Evolutionary conservation across 1,140 invertebrate genomes (phyloP).

Genomic region (Megathymus violae): DNA sequence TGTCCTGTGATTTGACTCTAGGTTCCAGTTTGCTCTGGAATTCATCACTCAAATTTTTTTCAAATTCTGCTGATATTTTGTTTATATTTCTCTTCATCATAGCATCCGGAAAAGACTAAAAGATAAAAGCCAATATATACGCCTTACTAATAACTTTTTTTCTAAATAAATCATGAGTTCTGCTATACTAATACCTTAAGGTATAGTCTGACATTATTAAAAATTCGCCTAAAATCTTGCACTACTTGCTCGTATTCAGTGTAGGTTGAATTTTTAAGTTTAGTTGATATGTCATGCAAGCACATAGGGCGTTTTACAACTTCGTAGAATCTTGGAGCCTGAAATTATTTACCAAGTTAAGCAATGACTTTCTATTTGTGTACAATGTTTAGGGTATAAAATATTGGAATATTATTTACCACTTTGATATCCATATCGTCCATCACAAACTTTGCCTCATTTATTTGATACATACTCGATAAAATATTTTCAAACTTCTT

Average conservation of each 20-base stretch:
- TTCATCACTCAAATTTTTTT: slow-evolving; percentile 72
- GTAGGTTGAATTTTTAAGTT: slow-evolving; percentile 74
- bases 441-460: slow-evolving; percentile 70
- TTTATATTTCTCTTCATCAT: slow-evolving; percentile 73
- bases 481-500: slow-evolving; percentile 77
- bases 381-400: slow-evolving; percentile 1
- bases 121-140: slow-evolving; percentile 12
- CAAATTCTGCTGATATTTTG: slow-evolving; percentile 75
- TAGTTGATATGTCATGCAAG: slow-evolving; percentile 74
- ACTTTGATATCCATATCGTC: slow-evolving; percentile 79
- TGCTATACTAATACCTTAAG: slow-evolving; percentile 62
- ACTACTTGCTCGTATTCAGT: slow-evolving; percentile 76
- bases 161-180: too few relatives aligned
- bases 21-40: slow-evolving; percentile 67
- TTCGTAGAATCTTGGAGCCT: slow-evolving; percentile 81
- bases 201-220: slow-evolving; percentile 77
- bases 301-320: slow-evolving; percentile 81
- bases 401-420: slow-evolving; percentile 48
- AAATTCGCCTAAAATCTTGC: slow-evolving; percentile 78
- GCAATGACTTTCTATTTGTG: too few relatives aligned
- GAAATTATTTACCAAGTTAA: slow-evolving; percentile 39
- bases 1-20: slow-evolving; percentile 55
- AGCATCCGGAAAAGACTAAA: slow-evolving; percentile 74
- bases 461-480: slow-evolving; percentile 61
- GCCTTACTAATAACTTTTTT: not conserved